These are phyloP conservation scores for Pogonus chalceus DNA, from an alignment of 1,140 invertebrate species.

Conservation along the genomic window DNA sequence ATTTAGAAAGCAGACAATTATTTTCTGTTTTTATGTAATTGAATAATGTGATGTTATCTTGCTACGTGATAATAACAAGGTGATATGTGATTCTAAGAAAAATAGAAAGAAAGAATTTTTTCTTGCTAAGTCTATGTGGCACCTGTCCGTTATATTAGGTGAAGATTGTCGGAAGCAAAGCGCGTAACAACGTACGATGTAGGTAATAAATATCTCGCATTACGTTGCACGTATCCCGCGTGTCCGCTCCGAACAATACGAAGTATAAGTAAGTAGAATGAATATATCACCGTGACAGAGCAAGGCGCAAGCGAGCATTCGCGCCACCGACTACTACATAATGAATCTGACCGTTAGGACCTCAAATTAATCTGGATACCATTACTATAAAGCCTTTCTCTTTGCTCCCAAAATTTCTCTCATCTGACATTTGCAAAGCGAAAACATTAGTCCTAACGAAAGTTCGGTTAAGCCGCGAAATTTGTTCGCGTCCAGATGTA, in stretches of 20 bases:
- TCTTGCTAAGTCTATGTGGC: no score
- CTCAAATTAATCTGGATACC: slow-evolving; percentile 5
- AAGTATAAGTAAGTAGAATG: slow-evolving; percentile 4
- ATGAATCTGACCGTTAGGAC: slow-evolving; percentile 4
- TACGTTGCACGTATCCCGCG: no score
- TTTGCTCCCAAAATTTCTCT: slow-evolving; percentile 2
- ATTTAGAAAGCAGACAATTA: no score
- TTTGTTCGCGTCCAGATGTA: slow-evolving; percentile 4
- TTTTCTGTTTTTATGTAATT: no score
- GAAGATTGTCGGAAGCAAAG: no score
- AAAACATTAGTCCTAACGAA: slow-evolving; percentile 2
- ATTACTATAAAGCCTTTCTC: slow-evolving; percentile 5
- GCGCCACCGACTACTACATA: background rate
- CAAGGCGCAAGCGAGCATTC: background rate
- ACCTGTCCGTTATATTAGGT: no score
- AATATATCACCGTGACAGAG: background rate
- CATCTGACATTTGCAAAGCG: background rate
- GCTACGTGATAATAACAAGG: no score
- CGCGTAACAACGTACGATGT: no score
- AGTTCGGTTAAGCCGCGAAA: slow-evolving; percentile 2
- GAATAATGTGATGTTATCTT: no score
- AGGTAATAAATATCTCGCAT: no score
- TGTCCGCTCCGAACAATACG: background rate
- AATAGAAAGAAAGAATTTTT: no score
- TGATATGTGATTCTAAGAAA: no score